Conservation (phyloP, 64 coral and sea anemone genomes). For the Astreopora myriophthalma region DNA sequence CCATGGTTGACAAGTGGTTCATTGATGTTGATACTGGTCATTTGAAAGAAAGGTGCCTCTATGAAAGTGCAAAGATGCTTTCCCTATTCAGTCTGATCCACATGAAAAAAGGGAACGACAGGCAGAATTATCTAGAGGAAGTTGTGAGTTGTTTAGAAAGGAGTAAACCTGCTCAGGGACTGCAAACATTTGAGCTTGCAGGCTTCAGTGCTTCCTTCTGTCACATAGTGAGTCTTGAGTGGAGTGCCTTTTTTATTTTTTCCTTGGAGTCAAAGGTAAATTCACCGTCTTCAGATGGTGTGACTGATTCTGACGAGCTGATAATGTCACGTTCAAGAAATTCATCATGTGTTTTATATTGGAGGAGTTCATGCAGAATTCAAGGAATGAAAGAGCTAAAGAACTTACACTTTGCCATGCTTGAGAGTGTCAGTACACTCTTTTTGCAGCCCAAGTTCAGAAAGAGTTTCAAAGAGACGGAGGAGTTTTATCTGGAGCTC, state of each 20-base stretch:
- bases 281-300: neutral
- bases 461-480: neutral
- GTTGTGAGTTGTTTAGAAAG: neutral
- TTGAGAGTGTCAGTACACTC: slow-evolving; percentile 9
- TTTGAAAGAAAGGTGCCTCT: neutral
- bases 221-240: neutral
- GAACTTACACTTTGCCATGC: neutral
- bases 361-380: neutral
- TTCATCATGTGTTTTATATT: neutral
- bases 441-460: slow-evolving; percentile 35
- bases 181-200: neutral
- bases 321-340: neutral
- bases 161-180: neutral
- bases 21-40: neutral
- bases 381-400: neutral
- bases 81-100: neutral
- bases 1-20: neutral
- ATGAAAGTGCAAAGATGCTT: neutral
- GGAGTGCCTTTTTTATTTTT: neutral
- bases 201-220: neutral
- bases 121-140: neutral
- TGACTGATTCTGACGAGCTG: neutral
- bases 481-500: neutral
- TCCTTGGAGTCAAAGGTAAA: neutral
- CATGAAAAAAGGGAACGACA: neutral